Base-by-base conservation (phyloP, 2,888 invertebrate genomes). In the Yponomeuta malinellus region DNA sequence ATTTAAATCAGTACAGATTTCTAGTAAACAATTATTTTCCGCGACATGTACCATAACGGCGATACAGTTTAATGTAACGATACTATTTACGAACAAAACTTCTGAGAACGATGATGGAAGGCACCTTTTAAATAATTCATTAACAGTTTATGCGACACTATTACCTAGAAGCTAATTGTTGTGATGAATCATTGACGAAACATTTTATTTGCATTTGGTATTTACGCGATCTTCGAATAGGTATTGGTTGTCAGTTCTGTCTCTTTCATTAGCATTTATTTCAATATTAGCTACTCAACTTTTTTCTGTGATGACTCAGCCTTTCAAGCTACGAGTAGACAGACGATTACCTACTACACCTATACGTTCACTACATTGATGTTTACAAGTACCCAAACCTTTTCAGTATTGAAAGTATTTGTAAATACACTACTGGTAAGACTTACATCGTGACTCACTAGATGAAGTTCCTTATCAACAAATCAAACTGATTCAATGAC, bases 401-500 rank as follows among this genome's bases (percentile, higher is more conserved):
- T 43, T 43, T 43, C 43, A 43, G 43, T 43, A 43, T 43, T 8
- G 33, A 33, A 8, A 43, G 0, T 43, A 6, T 43, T 43, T 43
- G 43, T 43, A 43, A 43, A 43, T 9, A 5, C 5, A 43, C 33
- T 33, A 33, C 33, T 33, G 5, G 3, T 43, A 43, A 3, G 6
- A 43, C 43, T 8, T 43, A 43, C 43, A 43, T 43, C 8, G 43
- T 43, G 43, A 43, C 43, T 43, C 43, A 43, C 43, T 43, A 43
- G 43, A 5, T 15, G 52, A 59, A 15, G 52, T 59, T 59, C 12
- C 8, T 15, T 15, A 5, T 15, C 52, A 59, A 59, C 52, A 59
- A 59, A 59, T 59, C 52, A 59, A 59, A 15, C 15, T 15, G 52
- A 59, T 6, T 59, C 77, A 77, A 77, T 78, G 75, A 71, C 73